Evolutionary conservation across 2,113 vertebrate species (phyloP).

Genomic region (Romanogobio albipinnatus): DNA sequence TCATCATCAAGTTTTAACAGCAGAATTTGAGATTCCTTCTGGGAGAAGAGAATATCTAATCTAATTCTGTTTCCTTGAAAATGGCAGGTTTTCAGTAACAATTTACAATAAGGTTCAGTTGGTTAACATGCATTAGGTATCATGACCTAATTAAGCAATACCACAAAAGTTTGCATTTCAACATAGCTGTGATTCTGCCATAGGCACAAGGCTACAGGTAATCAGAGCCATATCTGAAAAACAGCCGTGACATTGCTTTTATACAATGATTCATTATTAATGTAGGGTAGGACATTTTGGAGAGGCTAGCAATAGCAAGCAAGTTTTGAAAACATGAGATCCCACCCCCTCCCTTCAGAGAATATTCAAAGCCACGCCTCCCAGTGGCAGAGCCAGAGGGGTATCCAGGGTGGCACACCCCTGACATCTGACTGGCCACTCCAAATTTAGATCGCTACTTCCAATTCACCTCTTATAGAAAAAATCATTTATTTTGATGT

Average conservation of each 20-base stretch:
- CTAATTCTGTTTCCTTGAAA: neutral
- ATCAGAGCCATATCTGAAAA: neutral
- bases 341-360: no score
- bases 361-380: no score
- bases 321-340: no score
- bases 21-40: neutral
- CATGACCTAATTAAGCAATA: neutral
- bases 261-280: neutral
- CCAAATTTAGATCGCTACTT: no score
- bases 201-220: neutral
- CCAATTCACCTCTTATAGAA: no score
- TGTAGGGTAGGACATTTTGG: no score
- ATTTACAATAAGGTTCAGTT: neutral
- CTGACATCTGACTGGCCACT: no score
- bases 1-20: conserved; percentile 15
- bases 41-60: neutral
- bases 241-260: neutral
- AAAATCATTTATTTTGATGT: no score
- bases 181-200: neutral
- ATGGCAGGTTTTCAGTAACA: neutral
- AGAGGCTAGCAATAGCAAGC: no score
- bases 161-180: neutral
- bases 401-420: no score
- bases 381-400: no score
- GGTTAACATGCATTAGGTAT: neutral